These are phyloP conservation scores for Acrobasis suavella DNA, from an alignment of 2,888 invertebrate genomes.

Conservation along the genomic window DNA sequence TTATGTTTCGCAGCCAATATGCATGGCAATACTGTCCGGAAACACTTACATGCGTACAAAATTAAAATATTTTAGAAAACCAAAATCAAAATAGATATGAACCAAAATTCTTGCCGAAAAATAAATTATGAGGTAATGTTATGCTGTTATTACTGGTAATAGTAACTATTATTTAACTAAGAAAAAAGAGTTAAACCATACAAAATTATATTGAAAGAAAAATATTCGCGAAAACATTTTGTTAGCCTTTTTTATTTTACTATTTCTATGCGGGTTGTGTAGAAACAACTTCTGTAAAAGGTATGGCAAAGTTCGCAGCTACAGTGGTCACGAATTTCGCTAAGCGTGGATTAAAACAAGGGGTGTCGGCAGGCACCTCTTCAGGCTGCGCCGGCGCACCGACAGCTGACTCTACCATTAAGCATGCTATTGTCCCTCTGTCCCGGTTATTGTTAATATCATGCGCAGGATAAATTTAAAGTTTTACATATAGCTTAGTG, in stretches of 20 bases:
- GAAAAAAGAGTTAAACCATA: too few relatives aligned
- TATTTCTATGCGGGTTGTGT: too few relatives aligned
- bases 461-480: not conserved
- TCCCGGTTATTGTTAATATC: conserved; percentile 40
- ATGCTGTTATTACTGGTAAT: too few relatives aligned
- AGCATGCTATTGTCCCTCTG: conserved; percentile 46
- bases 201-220: too few relatives aligned
- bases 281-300: too few relatives aligned
- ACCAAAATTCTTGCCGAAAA: too few relatives aligned
- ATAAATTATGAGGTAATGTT: too few relatives aligned
- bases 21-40: not conserved
- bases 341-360: conserved; percentile 67
- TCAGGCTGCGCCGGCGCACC: conserved; percentile 64
- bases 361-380: conserved; percentile 55
- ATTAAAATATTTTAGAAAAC: too few relatives aligned
- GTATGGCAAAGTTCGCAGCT: conserved; percentile 39
- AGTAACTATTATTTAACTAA: too few relatives aligned
- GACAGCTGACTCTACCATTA: conserved; percentile 71
- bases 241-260: too few relatives aligned
- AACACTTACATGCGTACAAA: not conserved
- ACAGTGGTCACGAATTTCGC: conserved; percentile 41
- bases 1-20: not conserved
- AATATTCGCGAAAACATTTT: too few relatives aligned
- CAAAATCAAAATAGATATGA: too few relatives aligned
- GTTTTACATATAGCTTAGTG: not conserved